Percentiles rank a stretch among this genome's conserved stretches.
Evolutionary conservation across 1,140 invertebrate genomes (phyloP).

Genomic region (Triops longicaudatus): DNA sequence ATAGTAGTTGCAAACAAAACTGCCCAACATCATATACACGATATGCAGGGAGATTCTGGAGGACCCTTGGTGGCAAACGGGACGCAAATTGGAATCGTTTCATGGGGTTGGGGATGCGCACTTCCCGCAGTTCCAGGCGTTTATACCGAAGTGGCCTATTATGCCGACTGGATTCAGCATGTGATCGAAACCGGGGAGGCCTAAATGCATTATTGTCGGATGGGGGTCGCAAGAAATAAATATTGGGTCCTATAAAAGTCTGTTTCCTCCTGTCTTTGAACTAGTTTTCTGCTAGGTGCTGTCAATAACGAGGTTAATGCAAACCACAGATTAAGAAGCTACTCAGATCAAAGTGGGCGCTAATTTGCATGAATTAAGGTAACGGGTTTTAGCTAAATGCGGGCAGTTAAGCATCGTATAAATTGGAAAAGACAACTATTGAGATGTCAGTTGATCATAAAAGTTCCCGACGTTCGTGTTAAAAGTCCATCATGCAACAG

Average conservation of each 20-base stretch:
- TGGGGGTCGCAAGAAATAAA: constrained; percentile 29
- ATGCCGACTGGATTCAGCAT: constrained; percentile 47
- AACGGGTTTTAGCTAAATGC: neutral
- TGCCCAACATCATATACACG: constrained; percentile 28
- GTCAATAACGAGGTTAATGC: constrained; percentile 15
- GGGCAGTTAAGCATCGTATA: neutral
- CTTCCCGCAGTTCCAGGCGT: constrained; percentile 56
- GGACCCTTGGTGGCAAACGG: constrained; percentile 47
- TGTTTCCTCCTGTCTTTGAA: constrained; percentile 1
- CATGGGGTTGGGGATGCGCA: constrained; percentile 63
- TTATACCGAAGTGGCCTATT: constrained; percentile 54
- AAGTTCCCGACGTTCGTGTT: neutral
- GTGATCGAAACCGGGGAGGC: constrained; percentile 24
- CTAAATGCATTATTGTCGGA: constrained; percentile 24
- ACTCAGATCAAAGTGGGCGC: neutral
- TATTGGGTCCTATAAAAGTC: neutral
- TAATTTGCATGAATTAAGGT: neutral
- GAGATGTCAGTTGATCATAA: neutral
- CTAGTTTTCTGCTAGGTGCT: neutral
- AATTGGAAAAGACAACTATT: neutral
- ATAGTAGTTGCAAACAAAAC: neutral
- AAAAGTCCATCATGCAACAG: neutral
- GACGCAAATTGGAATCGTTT: constrained; percentile 55
- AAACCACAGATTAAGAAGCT: neutral
- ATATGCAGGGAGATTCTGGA: constrained; percentile 48